These are phyloP conservation scores for Pantherophis alleghaniensis DNA, from an alignment of 2,797 vertebrate genomes.

Conservation along the genomic window DNA sequence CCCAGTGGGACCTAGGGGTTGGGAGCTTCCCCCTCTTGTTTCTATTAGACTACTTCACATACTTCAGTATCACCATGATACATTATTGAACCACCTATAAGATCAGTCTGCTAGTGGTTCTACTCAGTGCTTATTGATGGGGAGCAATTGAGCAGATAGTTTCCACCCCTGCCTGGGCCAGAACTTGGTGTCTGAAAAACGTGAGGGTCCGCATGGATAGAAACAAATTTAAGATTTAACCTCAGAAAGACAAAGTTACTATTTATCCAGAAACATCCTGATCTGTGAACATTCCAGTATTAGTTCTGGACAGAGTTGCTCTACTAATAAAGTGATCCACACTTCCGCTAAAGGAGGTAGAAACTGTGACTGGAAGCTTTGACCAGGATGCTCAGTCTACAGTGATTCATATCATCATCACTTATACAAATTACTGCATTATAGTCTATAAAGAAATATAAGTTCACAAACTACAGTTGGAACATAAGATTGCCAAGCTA, in stretches of 20 bases:
- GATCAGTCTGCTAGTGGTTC: not conserved
- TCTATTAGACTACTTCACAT: not conserved
- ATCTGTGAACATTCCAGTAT: not conserved
- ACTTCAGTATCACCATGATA: not conserved
- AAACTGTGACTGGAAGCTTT: not conserved
- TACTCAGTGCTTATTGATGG: not conserved
- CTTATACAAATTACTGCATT: not conserved
- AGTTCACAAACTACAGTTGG: not conserved
- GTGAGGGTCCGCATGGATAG: not conserved
- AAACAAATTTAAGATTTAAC: not conserved
- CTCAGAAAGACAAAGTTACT: not conserved
- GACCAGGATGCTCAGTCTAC: not conserved
- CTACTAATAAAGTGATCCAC: not conserved
- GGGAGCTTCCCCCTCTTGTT: not conserved
- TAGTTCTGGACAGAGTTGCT: not conserved
- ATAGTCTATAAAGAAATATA: not conserved
- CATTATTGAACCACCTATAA: too few species aligned
- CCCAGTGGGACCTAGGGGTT: not conserved
- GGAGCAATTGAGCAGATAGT: not conserved
- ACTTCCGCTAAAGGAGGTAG: not conserved
- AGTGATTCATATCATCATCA: not conserved
- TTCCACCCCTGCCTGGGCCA: not conserved
- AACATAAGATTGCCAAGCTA: not conserved
- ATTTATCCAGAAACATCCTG: not conserved
- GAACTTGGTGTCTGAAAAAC: not conserved